These are phyloP conservation scores for Ruditapes philippinarum DNA, from an alignment of 1,140 invertebrate species.

Conservation along the genomic window DNA sequence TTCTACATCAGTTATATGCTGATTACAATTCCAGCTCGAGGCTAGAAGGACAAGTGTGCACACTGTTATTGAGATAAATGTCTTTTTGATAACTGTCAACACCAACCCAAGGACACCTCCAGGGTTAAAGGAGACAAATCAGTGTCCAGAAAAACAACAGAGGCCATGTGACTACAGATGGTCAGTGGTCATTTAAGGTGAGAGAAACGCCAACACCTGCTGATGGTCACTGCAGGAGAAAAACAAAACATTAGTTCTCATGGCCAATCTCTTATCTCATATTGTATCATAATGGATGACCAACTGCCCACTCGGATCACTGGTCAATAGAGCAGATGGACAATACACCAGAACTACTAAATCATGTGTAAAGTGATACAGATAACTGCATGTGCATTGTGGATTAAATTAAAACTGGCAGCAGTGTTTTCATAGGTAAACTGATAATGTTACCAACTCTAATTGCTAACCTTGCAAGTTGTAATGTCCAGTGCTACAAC, in stretches of 20 bases:
- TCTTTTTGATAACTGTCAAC: slow-evolving; percentile 14
- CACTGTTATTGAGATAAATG: slow-evolving; percentile 48
- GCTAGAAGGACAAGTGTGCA: slow-evolving; percentile 16
- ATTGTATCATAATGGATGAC: slow-evolving; percentile 59
- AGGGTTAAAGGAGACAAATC: slow-evolving; percentile 45
- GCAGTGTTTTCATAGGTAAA: too few species aligned
- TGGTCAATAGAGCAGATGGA: slow-evolving; percentile 63
- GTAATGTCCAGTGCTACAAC: too few species aligned
- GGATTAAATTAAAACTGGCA: background rate
- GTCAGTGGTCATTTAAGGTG: slow-evolving; percentile 58
- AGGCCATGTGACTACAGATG: slow-evolving; percentile 58
- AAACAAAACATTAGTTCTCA: slow-evolving; percentile 49
- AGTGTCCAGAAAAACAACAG: slow-evolving; percentile 19
- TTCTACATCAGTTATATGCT: slow-evolving; percentile 31
- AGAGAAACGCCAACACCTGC: slow-evolving; percentile 27
- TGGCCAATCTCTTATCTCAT: slow-evolving; percentile 54
- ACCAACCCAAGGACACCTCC: background rate
- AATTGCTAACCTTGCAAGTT: too few species aligned
- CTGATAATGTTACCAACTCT: background rate
- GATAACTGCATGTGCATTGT: background rate
- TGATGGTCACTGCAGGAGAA: slow-evolving; percentile 27
- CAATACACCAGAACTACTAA: background rate
- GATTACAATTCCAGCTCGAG: background rate
- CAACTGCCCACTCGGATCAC: background rate
- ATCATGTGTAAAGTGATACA: slow-evolving; percentile 24